These are phyloP conservation scores for Leucozona laternaria DNA, from an alignment of 2,888 invertebrate species.

Conservation along the genomic window DNA sequence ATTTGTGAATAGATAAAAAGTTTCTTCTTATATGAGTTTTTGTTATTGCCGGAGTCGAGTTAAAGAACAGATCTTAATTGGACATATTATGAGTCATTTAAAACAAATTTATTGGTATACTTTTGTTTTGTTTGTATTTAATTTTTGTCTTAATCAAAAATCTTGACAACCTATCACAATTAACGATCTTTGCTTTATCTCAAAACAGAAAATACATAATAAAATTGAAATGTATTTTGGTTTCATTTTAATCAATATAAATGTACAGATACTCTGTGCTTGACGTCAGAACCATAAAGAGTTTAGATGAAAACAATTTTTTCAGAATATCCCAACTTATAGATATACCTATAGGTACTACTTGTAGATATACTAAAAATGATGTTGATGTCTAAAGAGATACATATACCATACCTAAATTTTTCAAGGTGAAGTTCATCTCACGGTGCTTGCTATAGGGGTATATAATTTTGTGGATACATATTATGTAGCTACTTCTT, in stretches of 20 bases:
- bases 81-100: neutral
- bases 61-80: neutral
- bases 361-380: neutral
- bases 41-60: neutral
- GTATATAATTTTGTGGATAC: constrained; percentile 17
- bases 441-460: neutral
- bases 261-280: constrained; percentile 4
- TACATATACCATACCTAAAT: neutral
- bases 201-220: neutral
- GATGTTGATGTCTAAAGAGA: neutral
- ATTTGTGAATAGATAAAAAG: constrained; percentile 5
- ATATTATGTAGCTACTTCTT: constrained; percentile 4
- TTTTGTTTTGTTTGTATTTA: neutral
- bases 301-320: constrained; percentile 5
- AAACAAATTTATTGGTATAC: neutral
- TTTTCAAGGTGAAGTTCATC: constrained; percentile 42
- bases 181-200: constrained; percentile 27
- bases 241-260: constrained; percentile 35
- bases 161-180: constrained; percentile 38
- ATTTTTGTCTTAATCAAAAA: constrained; percentile 28
- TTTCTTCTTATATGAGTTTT: neutral
- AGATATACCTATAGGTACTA: no score
- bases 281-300: constrained; percentile 20
- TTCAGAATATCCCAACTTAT: constrained; percentile 12
- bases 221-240: constrained; percentile 24